Evolutionary conservation across 1,140 invertebrate genomes (phyloP).

Genomic region (Brachionus rubens): DNA sequence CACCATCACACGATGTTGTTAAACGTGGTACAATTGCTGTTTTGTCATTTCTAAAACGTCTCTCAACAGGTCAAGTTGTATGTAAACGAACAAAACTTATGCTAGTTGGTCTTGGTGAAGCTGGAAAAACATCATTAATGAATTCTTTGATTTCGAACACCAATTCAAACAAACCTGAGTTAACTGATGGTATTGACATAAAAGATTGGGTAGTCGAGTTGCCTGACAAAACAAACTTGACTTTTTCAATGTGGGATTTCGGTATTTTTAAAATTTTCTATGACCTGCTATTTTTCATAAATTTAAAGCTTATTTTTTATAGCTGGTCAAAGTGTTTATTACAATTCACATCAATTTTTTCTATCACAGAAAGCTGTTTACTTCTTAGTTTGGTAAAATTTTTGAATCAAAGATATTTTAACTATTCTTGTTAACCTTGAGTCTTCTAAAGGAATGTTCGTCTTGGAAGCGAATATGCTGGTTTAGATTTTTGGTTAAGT

Average conservation of each 20-base stretch:
- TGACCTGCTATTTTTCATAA: background rate
- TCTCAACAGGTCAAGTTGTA: conserved; percentile 51
- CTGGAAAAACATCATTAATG: conserved; percentile 58
- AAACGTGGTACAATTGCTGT: conserved; percentile 52
- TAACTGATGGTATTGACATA: conserved; percentile 58
- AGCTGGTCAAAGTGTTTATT: conserved; percentile 60
- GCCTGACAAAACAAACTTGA: background rate
- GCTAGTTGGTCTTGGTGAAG: conserved; percentile 59
- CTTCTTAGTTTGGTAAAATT: conserved; percentile 56
- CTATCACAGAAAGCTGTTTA: conserved; percentile 58
- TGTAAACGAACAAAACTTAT: conserved; percentile 59
- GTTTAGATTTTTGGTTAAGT: conserved; percentile 59
- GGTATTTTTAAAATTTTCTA: conserved; percentile 15
- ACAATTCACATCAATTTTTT: conserved; percentile 61
- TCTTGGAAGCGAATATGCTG: conserved; percentile 57
- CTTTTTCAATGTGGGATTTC: conserved; percentile 56
- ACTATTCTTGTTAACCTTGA: no score
- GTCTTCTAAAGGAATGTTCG: no score
- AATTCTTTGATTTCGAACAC: conserved; percentile 18
- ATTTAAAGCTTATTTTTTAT: conserved; percentile 44
- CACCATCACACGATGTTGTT: conserved; percentile 56
- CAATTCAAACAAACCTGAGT: conserved; percentile 48
- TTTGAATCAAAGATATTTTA: no score
- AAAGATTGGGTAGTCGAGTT: conserved; percentile 51
- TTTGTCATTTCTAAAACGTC: conserved; percentile 53